Evolutionary conservation across 2,113 vertebrate genomes (phyloP), one percentile per base, ranked within the genome.

Genomic region (Tautogolabrus adspersus): DNA sequence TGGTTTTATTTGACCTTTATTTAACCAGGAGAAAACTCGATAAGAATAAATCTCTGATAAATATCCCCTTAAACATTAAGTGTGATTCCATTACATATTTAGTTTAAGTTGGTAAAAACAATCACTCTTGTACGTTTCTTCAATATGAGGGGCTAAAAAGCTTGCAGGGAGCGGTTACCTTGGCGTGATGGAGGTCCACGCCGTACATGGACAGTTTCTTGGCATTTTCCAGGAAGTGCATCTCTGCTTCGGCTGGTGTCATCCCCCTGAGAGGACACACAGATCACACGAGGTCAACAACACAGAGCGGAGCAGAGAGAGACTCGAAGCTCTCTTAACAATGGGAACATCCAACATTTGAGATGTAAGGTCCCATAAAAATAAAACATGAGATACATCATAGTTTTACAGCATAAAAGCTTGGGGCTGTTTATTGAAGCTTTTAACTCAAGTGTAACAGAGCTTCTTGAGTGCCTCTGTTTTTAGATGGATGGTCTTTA

Each of bases 201-300:
- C 98, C 98, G 23, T 97, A 99, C 97, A 99, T 98, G 9, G 97
- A 98, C 0, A 99, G 92, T 71, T 99, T 99, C 95, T 99, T 99
- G 90, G 97, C 97, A 74, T 99, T 99, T 91, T 99, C 98, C 92
- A 99, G 88, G 89, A 98, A 99, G 91, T 97, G 95, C 88, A 98
- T 96, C 91, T 99, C 98, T 40, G 98, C 98, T 76, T 97, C 97
- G 7, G 97, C 97, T 44, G 97, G 98, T 26, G 96, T 98, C 97
- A 99, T 99, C 84, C 97, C 97, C 94, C 98, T 99, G 87, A 89
- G 64, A 40, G 8, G 0, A 34, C 19, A 75, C 3, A 49, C 47
- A 19, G 47, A 19, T 37, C 60, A 72, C 30, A 47, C 51, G 1
- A 47, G 22, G 49, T 59, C 26, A 49, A 38, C 21, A 37, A 6